Conservation (phyloP, 2,113 vertebrate genomes). For the Paratilapia polleni region DNA sequence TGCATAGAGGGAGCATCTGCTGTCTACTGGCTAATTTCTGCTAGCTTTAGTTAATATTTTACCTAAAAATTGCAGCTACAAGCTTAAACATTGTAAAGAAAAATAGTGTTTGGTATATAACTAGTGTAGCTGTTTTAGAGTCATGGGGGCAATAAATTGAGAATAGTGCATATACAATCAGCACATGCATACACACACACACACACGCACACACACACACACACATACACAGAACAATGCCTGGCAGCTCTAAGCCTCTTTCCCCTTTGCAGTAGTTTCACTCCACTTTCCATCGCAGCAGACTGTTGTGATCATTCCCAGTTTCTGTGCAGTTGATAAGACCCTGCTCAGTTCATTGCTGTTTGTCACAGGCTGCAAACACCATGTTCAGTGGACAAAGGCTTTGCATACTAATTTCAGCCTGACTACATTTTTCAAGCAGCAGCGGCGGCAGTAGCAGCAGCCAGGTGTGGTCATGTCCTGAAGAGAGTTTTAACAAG, state of each 20-base stretch:
- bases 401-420: constrained; percentile 75
- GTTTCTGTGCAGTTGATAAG: constrained; percentile 65
- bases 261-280: constrained; percentile 8
- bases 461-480: constrained; percentile 52
- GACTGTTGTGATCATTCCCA: constrained; percentile 53
- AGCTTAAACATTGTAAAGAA: not conserved
- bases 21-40: constrained; percentile 14
- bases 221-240: not conserved
- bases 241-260: constrained; percentile 12
- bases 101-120: not conserved
- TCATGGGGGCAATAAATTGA: not conserved
- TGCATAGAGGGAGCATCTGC: not conserved
- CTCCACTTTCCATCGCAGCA: constrained; percentile 41
- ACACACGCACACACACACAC: not conserved
- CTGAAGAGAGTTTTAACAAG: constrained; percentile 35
- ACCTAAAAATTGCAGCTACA: not conserved
- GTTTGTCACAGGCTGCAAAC: constrained; percentile 66
- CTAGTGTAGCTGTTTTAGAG: not conserved
- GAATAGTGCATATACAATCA: not conserved
- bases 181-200: not conserved
- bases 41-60: not conserved
- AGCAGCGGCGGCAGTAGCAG: constrained; percentile 15
- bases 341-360: constrained; percentile 59
- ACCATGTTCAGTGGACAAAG: constrained; percentile 62
- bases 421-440: constrained; percentile 39